Evolutionary conservation across 2,888 invertebrate genomes (phyloP).

Genomic region (Cheilosia soror): DNA sequence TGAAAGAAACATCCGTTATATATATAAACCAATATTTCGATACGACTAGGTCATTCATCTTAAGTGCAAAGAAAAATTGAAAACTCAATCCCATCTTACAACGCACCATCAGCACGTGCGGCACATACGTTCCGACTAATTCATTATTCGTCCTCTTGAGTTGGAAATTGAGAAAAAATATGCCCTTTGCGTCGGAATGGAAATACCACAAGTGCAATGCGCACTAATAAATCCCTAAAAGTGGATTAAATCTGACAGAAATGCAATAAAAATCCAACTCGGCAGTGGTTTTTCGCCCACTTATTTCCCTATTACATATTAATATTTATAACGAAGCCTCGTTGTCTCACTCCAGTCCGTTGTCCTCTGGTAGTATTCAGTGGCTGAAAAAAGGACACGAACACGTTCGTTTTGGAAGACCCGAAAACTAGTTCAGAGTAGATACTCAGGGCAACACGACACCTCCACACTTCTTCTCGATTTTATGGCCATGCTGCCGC

Average conservation of each 20-base stretch:
- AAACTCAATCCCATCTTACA: not conserved
- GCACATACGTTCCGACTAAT: not conserved
- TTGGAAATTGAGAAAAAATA: not conserved
- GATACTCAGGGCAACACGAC: slow-evolving; percentile 32
- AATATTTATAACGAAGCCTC: slow-evolving; percentile 55
- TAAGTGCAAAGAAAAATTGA: not conserved
- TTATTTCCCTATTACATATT: slow-evolving; percentile 63
- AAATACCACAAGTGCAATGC: slow-evolving; percentile 36
- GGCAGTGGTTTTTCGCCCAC: slow-evolving; percentile 57
- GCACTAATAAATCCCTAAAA: slow-evolving; percentile 41
- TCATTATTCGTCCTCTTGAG: slow-evolving; percentile 17
- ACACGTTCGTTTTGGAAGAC: slow-evolving; percentile 21
- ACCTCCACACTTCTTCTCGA: slow-evolving; percentile 35
- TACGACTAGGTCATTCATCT: not conserved
- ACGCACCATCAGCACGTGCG: slow-evolving; percentile 19
- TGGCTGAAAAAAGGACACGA: slow-evolving; percentile 37
- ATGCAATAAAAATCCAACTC: slow-evolving; percentile 60
- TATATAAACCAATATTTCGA: too few species aligned
- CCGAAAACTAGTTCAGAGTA: slow-evolving; percentile 37
- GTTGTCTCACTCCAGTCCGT: slow-evolving; percentile 3
- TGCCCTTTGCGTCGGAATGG: not conserved
- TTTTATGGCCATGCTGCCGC: not conserved
- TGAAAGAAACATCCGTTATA: too few species aligned
- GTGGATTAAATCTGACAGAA: slow-evolving; percentile 64
- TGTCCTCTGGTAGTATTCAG: slow-evolving; percentile 6